phyloP scores from a whole-genome alignment of 2,797 vertebrate species.

The Eupleurogrammus muticus region DNA sequence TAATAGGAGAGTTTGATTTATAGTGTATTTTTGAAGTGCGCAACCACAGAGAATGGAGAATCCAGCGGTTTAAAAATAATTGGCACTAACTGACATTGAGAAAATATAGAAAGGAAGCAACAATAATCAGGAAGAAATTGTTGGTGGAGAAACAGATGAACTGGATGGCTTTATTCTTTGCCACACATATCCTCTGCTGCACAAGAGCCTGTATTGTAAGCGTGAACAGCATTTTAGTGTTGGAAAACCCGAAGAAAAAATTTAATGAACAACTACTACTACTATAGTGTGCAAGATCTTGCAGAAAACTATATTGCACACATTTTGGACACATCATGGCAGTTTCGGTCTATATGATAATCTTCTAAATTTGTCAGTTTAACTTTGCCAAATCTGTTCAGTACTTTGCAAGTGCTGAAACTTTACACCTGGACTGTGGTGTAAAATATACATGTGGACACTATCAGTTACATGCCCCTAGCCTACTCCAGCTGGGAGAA shows the following conservation, averaged over 20 bases:
- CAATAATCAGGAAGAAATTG: neutral
- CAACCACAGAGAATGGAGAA: neutral
- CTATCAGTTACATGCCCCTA: constrained; percentile 78
- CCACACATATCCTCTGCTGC: neutral
- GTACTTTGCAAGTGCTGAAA: constrained; percentile 72
- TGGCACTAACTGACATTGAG: neutral
- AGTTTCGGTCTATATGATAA: neutral
- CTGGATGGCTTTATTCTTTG: neutral
- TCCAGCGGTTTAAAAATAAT: constrained; percentile 2
- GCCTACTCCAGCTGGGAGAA: constrained; percentile 74
- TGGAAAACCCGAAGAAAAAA: neutral
- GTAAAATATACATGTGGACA: constrained; percentile 82
- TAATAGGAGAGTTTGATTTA: neutral
- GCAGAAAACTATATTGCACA: neutral
- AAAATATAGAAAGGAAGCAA: neutral
- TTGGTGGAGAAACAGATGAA: neutral
- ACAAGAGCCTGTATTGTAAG: too few relatives aligned
- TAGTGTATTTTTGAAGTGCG: neutral
- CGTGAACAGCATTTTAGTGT: neutral
- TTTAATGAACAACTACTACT: neutral
- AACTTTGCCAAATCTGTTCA: constrained; percentile 77
- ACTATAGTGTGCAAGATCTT: too few relatives aligned
- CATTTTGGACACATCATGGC: neutral
- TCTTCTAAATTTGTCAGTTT: constrained; percentile 24
- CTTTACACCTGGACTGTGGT: constrained; percentile 71